Evolutionary conservation across 1,140 invertebrate species (phyloP).

Genomic region (Pseudomyrmex flavicornis): DNA sequence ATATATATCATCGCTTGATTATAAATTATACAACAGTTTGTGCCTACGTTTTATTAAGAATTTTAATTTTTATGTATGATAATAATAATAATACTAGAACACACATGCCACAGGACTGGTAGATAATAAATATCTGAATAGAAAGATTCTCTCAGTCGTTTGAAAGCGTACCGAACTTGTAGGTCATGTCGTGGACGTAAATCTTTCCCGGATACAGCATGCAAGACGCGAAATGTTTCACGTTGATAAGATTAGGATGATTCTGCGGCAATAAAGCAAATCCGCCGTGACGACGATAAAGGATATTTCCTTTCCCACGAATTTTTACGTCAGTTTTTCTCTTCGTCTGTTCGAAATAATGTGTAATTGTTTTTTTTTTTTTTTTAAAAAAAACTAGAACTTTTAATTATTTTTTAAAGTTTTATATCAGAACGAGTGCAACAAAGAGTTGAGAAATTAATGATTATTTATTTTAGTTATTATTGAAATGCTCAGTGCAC

Average conservation of each 20-base stretch:
- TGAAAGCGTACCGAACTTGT: conserved; percentile 81
- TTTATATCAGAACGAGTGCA: too few species aligned
- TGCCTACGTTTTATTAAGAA: conserved; percentile 24
- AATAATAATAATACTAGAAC: conserved; percentile 2
- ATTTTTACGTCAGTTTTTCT: conserved; percentile 60
- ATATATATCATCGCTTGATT: conserved; percentile 10
- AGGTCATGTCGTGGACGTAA: conserved; percentile 85
- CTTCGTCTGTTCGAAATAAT: conserved; percentile 10
- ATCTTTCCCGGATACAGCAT: conserved; percentile 86
- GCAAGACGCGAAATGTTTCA: conserved; percentile 83
- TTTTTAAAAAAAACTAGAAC: too few species aligned
- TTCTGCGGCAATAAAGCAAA: conserved; percentile 88
- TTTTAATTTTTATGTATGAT: conserved; percentile 41
- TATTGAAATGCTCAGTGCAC: too few species aligned
- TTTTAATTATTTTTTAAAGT: too few species aligned
- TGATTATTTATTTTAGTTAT: too few species aligned
- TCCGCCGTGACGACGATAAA: conserved; percentile 86
- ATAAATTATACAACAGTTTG: conserved; percentile 11
- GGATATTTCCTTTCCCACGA: conserved; percentile 85
- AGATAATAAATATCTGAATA: conserved; percentile 1
- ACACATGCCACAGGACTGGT: conserved; percentile 17
- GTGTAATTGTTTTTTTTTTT: not conserved
- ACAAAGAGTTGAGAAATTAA: too few species aligned
- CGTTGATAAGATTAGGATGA: conserved; percentile 87
- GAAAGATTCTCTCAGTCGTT: conserved; percentile 23